Percentiles rank a stretch among this genome's conserved stretches.
Evolutionary conservation across 1,140 invertebrate species (phyloP).

Genomic region (Papilio polyxenes): DNA sequence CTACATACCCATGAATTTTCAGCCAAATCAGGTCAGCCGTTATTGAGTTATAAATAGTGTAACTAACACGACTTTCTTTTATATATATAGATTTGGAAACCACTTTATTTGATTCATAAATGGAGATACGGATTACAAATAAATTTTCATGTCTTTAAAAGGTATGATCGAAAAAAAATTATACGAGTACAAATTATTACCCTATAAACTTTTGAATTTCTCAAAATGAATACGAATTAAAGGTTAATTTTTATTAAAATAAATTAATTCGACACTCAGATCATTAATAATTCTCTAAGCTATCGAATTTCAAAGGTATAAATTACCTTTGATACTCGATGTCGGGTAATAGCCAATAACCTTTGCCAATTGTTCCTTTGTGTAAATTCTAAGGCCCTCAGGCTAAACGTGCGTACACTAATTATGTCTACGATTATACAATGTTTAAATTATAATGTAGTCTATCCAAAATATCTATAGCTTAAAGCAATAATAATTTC

Average conservation of each 20-base stretch:
- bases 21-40: no score
- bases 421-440: background rate
- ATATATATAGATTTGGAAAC: background rate
- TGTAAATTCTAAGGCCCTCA: background rate
- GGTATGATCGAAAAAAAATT: background rate
- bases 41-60: no score
- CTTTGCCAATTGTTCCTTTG: slow-evolving; percentile 6
- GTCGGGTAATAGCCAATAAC: background rate
- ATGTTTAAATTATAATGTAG: background rate
- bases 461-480: background rate
- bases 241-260: background rate
- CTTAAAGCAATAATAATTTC: no score
- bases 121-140: background rate
- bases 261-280: background rate
- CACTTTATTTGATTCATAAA: background rate
- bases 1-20: no score
- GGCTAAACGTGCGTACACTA: background rate
- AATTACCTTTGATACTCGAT: slow-evolving; percentile 8
- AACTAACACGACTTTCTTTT: no score
- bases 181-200: background rate
- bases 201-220: background rate
- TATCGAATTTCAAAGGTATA: slow-evolving; percentile 6
- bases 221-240: background rate
- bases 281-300: slow-evolving; percentile 9
- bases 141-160: background rate